Conservation (phyloP, 2,888 invertebrate genomes). For the Ophioninae sp. region DNA sequence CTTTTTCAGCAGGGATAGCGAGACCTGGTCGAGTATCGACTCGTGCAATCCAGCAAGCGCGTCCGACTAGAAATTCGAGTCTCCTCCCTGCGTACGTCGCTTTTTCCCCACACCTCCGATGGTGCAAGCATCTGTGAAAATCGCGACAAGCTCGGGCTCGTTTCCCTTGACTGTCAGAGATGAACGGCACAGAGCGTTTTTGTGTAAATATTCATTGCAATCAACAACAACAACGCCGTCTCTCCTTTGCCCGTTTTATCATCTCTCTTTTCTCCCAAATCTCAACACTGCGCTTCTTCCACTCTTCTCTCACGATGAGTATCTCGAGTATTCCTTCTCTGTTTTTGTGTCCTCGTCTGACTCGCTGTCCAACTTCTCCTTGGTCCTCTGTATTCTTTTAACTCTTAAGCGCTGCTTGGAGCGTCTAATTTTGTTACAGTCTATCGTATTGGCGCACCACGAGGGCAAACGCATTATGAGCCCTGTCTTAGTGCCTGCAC, state of each 20-base stretch:
- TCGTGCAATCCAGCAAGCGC: background rate
- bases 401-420: slow-evolving; percentile 70
- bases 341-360: slow-evolving; percentile 58
- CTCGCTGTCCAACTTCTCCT: slow-evolving; percentile 63
- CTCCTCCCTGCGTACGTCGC: background rate
- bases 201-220: slow-evolving; percentile 30
- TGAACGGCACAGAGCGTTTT: background rate
- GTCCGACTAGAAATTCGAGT: slow-evolving; percentile 70
- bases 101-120: too few relatives aligned
- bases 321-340: slow-evolving; percentile 41
- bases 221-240: slow-evolving; percentile 23
- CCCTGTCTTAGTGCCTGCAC: slow-evolving; percentile 37
- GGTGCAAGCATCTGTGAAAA: too few relatives aligned
- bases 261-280: background rate
- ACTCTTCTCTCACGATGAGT: slow-evolving; percentile 25
- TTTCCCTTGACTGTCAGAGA: background rate
- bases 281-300: background rate
- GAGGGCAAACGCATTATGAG: slow-evolving; percentile 76
- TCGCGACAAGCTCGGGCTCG: background rate
- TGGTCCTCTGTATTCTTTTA: slow-evolving; percentile 66
- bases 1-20: background rate
- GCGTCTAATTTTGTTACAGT: slow-evolving; percentile 75
- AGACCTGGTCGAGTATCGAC: background rate
- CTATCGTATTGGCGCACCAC: slow-evolving; percentile 71
- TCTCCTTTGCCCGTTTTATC: background rate